Conservation (phyloP, 2,113 vertebrate species). For the Numida meleagris region DNA sequence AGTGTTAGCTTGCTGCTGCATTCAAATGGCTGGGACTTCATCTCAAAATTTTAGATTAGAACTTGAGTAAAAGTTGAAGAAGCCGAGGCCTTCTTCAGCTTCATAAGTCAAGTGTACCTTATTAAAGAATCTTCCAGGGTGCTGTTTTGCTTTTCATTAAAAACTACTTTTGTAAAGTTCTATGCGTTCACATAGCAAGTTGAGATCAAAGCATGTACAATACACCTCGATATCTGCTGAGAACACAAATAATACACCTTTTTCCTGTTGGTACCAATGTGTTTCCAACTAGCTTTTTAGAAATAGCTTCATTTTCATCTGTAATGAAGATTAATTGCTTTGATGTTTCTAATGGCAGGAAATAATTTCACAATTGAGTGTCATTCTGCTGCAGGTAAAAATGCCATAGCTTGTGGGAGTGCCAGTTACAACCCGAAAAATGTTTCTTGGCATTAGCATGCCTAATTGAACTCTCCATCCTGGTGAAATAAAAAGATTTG, state of each 20-base stretch:
- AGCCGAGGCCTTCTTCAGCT: background rate
- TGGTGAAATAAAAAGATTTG: conserved; percentile 12
- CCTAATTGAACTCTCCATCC: conserved; percentile 14
- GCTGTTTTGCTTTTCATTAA: background rate
- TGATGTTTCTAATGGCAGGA: conserved; percentile 55
- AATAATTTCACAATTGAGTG: conserved; percentile 52
- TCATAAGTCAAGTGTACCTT: background rate
- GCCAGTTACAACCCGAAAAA: conserved; percentile 38
- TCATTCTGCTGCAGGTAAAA: conserved; percentile 49
- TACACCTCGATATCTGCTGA: background rate
- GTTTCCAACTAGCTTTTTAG: background rate
- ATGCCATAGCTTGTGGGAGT: conserved; percentile 2
- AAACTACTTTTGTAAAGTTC: background rate
- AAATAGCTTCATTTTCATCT: conserved; percentile 18
- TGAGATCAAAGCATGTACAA: background rate
- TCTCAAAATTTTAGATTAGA: background rate
- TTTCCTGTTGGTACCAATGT: conserved; percentile 37
- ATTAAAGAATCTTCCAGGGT: background rate
- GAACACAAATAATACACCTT: background rate
- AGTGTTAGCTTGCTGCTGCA: rapidly evolving
- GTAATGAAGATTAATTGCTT: conserved; percentile 34
- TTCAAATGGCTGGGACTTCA: background rate
- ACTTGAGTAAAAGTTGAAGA: background rate
- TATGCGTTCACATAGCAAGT: background rate
- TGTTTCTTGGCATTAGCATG: conserved; percentile 34